Conservation (phyloP, 2,113 vertebrate species). For the Potamarius usumacintae region DNA sequence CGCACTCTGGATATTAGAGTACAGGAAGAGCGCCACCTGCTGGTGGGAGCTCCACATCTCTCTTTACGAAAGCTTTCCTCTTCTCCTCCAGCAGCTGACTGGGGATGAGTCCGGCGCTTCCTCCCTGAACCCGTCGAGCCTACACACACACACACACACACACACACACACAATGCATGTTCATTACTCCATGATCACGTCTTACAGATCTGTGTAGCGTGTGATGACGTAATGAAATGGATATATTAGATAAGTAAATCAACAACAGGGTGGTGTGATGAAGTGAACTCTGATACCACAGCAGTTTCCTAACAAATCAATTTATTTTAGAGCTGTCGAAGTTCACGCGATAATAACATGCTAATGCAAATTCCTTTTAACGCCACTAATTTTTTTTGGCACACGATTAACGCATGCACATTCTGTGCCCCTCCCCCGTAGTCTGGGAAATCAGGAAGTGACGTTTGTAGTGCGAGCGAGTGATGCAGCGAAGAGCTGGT, state of each 20-base stretch:
- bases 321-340: no score
- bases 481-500: no score
- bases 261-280: neutral
- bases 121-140: conserved; percentile 90
- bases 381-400: no score
- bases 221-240: neutral
- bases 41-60: conserved; percentile 80
- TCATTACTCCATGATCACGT: neutral
- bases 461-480: no score
- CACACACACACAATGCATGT: neutral
- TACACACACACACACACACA: conserved; percentile 55
- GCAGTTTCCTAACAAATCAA: neutral
- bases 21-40: conserved; percentile 69
- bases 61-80: conserved; percentile 91
- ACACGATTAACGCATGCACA: no score
- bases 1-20: no score
- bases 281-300: neutral
- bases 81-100: conserved; percentile 96
- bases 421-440: no score
- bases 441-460: no score
- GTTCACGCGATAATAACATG: no score
- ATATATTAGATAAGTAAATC: neutral
- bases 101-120: conserved; percentile 88
- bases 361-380: no score
- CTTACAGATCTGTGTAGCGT: neutral